Base-by-base conservation (phyloP, 2,113 vertebrate species). In the Hippolais icterina region DNA sequence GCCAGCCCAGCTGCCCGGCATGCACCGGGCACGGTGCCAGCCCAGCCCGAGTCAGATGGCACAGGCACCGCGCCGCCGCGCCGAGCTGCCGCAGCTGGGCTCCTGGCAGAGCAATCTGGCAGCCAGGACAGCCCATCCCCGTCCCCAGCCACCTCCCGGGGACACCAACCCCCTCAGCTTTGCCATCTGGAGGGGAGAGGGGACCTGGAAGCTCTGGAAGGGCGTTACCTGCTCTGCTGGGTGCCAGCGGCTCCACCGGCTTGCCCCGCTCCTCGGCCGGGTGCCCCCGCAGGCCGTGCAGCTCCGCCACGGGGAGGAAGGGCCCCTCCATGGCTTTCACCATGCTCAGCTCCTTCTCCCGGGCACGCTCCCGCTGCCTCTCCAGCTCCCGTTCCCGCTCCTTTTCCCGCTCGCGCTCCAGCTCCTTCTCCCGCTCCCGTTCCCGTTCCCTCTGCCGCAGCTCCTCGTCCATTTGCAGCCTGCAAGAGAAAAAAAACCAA, bases 381-480 rank as follows among this genome's bases (percentile, higher is more conserved):
- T 99, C 98, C 70, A 98, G 97, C 96, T 98, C 99, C 1, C 98
- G 83, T 53, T 99, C 99, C 0, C 98, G 83, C 29, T 99, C 99
- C 4, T 96, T 94, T 15, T 99, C 99, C 2, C 97, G 70, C 44
- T 98, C 98, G 0, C 97, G 57, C 35, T 99, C 99, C 0, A 97
- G 93, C 89, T 99, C 99, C 63, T 90, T 96, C 95, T 99, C 99
- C 0, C 93, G 72, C 70, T 99, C 99, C 5, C 98, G 94, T 72
- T 99, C 98, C 66, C 98, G 95, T 88, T 99, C 99, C 81, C 99
- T 97, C 93, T 99, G 98, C 46, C 99, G 96, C 89, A 99, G 97
- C 97, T 99, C 99, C 82, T 99, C 99, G 16, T 99, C 99, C 98
- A 99, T 98, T 94, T 99, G 99, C 91, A 99, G 98, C 97, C 99